Evolutionary conservation across 2,113 vertebrate species (phyloP).

Genomic region (Menura novaehollandiae): DNA sequence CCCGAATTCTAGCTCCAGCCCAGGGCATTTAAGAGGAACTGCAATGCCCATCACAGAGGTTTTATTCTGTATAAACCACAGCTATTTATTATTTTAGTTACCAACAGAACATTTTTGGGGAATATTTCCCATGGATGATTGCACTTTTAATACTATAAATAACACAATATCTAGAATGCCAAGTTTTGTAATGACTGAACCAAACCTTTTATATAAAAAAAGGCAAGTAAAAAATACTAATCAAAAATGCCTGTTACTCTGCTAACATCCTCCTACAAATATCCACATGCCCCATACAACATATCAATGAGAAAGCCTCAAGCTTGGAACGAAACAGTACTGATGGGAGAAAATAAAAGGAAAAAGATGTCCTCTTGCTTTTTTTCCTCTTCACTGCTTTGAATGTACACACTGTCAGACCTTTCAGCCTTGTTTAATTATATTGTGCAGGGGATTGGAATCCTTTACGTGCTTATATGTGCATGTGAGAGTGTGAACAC

Average conservation of each 20-base stretch:
- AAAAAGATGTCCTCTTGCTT: not conserved
- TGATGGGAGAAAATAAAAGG: not conserved
- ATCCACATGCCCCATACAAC: not conserved
- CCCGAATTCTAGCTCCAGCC: not conserved
- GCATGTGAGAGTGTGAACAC: not conserved
- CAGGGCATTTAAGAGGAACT: not conserved
- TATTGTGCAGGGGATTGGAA: not conserved
- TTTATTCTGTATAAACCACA: not conserved
- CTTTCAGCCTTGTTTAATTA: not conserved
- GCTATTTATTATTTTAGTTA: not conserved
- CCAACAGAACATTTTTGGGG: not conserved
- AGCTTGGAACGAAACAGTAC: not conserved
- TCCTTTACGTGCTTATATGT: not conserved
- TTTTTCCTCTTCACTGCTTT: not conserved
- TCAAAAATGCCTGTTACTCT: not conserved
- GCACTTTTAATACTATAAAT: not conserved
- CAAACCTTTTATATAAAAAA: not conserved
- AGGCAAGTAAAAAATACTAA: not conserved
- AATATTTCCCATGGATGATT: not conserved
- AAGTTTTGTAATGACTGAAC: not conserved
- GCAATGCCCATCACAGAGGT: not conserved
- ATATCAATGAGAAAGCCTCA: not conserved
- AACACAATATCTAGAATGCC: not conserved
- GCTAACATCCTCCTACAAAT: not conserved
- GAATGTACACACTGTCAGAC: not conserved